Evolutionary conservation across 2,797 vertebrate genomes (phyloP).

Genomic region (Mormyrus hasselquistii): DNA sequence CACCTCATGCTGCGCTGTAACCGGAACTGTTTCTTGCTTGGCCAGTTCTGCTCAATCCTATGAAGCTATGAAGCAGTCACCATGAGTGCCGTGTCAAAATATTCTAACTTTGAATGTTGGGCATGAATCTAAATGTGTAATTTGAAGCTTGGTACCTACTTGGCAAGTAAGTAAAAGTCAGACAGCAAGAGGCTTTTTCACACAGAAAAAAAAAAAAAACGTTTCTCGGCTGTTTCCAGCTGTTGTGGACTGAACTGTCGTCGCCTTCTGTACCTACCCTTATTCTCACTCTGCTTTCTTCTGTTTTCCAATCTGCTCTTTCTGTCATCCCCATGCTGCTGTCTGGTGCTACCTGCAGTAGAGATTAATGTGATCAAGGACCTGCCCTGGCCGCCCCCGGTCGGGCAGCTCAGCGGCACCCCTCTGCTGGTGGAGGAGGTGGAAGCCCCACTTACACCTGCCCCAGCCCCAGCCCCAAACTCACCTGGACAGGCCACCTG

Average conservation of each 20-base stretch:
- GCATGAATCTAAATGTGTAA: neutral
- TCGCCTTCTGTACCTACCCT: neutral
- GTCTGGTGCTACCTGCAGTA: conserved; percentile 68
- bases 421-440: conserved; percentile 71
- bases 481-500: conserved; percentile 67
- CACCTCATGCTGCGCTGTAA: conserved; percentile 21
- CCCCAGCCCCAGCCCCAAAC: conserved; percentile 54
- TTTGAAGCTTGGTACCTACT: neutral
- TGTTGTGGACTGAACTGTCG: neutral
- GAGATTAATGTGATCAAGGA: conserved; percentile 99
- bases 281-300: neutral
- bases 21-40: neutral
- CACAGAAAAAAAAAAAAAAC: neutral
- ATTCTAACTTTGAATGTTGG: neutral
- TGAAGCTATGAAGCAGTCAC: neutral
- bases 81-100: neutral
- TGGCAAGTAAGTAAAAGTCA: neutral
- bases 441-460: conserved; percentile 64
- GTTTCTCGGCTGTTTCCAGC: conserved; percentile 21
- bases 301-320: neutral
- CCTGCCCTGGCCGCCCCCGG: conserved; percentile 95
- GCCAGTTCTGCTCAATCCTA: neutral
- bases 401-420: conserved; percentile 88
- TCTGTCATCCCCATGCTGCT: neutral
- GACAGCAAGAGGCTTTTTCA: neutral